Conservation (phyloP, 2,888 invertebrate species). For the Melieria picta region DNA sequence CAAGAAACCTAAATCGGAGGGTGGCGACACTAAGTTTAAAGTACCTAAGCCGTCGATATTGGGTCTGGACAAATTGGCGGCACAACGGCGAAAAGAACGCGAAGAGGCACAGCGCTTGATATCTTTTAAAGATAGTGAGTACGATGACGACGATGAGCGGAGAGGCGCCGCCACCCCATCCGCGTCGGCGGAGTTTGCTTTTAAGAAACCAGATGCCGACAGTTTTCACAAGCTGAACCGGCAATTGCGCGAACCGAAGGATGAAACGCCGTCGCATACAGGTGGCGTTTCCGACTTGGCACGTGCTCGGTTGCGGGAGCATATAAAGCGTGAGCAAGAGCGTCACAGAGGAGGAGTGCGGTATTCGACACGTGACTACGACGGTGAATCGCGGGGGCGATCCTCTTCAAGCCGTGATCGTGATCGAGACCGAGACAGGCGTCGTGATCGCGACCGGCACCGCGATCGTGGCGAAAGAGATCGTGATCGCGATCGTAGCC, state of each 20-base stretch:
- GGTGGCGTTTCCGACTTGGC: constrained; percentile 83
- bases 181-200: constrained; percentile 55
- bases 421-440: constrained; percentile 51
- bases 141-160: constrained; percentile 63
- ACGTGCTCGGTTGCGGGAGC: constrained; percentile 76
- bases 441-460: constrained; percentile 51
- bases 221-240: constrained; percentile 65
- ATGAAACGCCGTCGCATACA: constrained; percentile 94
- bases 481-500: constrained; percentile 45
- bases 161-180: constrained; percentile 43
- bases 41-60: constrained; percentile 80
- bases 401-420: constrained; percentile 54
- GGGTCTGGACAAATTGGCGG: constrained; percentile 87
- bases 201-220: constrained; percentile 62
- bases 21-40: constrained; percentile 71
- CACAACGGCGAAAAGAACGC: constrained; percentile 73
- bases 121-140: constrained; percentile 71
- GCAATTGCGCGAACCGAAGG: constrained; percentile 80
- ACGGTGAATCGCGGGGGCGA: constrained; percentile 46
- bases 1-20: constrained; percentile 70
- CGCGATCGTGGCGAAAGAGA: constrained; percentile 50
- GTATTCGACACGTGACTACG: constrained; percentile 47
- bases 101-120: constrained; percentile 73
- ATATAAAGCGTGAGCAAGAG: constrained; percentile 68
- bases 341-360: constrained; percentile 52